These are phyloP conservation scores for Carassius auratus DNA, from an alignment of 2,113 vertebrate species.

Conservation along the genomic window DNA sequence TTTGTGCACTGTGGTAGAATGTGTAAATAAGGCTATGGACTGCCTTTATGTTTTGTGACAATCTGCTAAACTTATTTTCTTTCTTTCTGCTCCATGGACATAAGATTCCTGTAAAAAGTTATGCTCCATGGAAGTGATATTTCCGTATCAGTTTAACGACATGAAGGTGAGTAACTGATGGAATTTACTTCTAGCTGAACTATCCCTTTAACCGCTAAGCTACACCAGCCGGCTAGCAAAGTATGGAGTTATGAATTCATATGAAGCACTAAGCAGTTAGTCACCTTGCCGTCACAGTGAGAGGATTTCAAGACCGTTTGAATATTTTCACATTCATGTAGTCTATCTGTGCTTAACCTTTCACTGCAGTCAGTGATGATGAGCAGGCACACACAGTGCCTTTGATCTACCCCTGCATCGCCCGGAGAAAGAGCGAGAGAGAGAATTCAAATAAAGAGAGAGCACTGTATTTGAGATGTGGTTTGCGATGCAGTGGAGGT, in stretches of 20 bases:
- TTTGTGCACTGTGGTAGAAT: not conserved
- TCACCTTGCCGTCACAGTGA: conserved; percentile 11
- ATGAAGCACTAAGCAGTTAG: conserved; percentile 27
- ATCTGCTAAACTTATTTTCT: not conserved
- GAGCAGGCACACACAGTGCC: conserved; percentile 32
- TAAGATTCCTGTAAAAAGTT: not conserved
- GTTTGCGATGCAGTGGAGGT: conserved; percentile 28
- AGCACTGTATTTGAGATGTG: conserved; percentile 13
- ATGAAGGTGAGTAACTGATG: not conserved
- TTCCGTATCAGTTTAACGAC: not conserved
- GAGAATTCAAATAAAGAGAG: conserved; percentile 22
- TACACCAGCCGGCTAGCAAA: not conserved
- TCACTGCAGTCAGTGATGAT: conserved; percentile 15
- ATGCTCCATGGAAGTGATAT: not conserved
- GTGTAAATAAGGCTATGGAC: not conserved
- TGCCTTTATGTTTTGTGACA: not conserved
- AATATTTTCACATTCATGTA: conserved; percentile 20
- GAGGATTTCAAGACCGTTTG: conserved; percentile 18
- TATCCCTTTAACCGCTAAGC: not conserved
- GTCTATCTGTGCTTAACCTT: conserved; percentile 34
- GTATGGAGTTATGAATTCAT: conserved; percentile 27
- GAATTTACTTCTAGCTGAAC: not conserved
- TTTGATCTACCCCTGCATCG: conserved; percentile 46
- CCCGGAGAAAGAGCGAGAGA: conserved; percentile 7
- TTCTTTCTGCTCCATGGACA: not conserved